phyloP scores from a whole-genome alignment of 2,888 invertebrate species.

The Julus scandinavius region DNA sequence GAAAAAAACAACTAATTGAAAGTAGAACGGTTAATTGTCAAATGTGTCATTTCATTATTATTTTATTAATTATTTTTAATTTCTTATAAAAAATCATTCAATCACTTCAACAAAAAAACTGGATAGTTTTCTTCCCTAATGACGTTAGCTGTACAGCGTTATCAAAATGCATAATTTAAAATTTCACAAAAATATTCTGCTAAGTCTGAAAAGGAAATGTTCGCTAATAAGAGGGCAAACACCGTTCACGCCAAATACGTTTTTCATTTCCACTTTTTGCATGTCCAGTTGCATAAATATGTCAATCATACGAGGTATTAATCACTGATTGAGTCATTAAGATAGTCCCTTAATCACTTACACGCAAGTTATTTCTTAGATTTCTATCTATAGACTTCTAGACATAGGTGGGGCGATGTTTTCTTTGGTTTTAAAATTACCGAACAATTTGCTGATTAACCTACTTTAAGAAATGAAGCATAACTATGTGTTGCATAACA shows the following conservation, averaged over 20 bases:
- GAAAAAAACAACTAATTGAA: no score
- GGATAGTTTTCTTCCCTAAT: neutral
- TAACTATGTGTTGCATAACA: neutral
- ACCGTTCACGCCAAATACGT: neutral
- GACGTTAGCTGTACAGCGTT: neutral
- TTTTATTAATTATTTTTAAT: no score
- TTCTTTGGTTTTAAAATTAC: constrained; percentile 19
- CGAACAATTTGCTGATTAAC: constrained; percentile 7
- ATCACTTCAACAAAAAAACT: neutral
- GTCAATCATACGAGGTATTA: neutral
- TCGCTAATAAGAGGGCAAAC: neutral
- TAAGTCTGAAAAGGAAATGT: neutral
- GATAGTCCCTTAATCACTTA: neutral
- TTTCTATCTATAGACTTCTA: neutral
- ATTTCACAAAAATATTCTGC: neutral
- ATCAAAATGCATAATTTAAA: neutral
- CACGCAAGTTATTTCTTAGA: neutral
- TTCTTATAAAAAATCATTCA: no score
- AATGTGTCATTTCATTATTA: no score
- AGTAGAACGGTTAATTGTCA: no score
- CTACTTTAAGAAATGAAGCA: neutral
- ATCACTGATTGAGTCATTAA: constrained; percentile 27
- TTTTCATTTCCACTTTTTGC: neutral
- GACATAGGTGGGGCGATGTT: neutral
- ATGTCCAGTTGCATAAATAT: constrained; percentile 25